A percentile compares a stretch with the other conserved stretches of the same genome.
phyloP scores from a whole-genome alignment of 2,113 vertebrate genomes.

The Anguilla rostrata region DNA sequence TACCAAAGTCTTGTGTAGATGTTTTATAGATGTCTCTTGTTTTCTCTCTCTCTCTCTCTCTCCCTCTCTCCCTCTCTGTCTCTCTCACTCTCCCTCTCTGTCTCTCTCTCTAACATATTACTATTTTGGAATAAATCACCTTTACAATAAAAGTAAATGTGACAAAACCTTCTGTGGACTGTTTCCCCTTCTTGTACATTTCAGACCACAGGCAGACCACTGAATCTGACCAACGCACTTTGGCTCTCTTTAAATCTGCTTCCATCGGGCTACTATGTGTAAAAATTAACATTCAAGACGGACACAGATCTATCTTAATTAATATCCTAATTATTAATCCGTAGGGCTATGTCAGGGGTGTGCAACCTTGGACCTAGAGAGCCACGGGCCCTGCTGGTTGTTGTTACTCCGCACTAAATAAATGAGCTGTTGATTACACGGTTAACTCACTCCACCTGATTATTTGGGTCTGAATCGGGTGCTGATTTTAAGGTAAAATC shows the following conservation, averaged over 20 bases:
- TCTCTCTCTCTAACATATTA: slow-evolving; percentile 62
- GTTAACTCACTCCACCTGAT: no score
- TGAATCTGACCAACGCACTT: background rate
- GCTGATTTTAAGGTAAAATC: no score
- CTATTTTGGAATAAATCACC: slow-evolving; percentile 87
- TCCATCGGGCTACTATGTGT: background rate
- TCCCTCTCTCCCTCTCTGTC: slow-evolving; percentile 51
- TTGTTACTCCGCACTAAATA: no score
- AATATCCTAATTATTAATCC: background rate
- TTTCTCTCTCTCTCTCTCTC: slow-evolving; percentile 62
- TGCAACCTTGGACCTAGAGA: no score
- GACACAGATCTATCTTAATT: background rate
- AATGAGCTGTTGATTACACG: no score
- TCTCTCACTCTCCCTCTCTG: slow-evolving; percentile 58
- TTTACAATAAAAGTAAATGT: slow-evolving; percentile 79
- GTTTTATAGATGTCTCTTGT: slow-evolving; percentile 56
- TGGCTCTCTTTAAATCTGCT: no score
- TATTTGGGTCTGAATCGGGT: no score
- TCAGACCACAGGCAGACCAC: background rate
- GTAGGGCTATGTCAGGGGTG: no score
- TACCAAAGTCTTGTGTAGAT: slow-evolving; percentile 77
- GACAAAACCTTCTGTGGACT: slow-evolving; percentile 31
- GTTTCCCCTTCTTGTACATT: background rate
- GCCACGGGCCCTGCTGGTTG: no score
- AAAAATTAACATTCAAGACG: background rate